Percentiles rank a stretch among this genome's conserved stretches.
Conservation (phyloP, 2,797 vertebrate species). For the Silurus aristotelis region DNA sequence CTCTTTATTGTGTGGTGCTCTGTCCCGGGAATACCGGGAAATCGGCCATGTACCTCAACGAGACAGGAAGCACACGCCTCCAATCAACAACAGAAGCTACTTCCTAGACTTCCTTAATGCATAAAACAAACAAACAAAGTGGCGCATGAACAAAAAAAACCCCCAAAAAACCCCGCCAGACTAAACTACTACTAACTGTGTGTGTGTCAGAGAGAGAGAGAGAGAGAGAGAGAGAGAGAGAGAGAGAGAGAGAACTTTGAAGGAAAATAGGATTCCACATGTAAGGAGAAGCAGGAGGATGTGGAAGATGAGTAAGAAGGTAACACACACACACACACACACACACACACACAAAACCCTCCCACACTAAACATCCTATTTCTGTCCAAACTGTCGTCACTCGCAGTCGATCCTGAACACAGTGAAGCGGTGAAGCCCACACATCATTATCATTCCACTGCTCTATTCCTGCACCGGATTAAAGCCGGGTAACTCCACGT, state of each 20-base stretch:
- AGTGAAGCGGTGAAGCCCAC: not conserved
- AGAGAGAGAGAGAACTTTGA: no score
- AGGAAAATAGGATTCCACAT: not conserved
- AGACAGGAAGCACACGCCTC: not conserved
- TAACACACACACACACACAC: not conserved
- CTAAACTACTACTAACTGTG: no score
- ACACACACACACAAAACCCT: constrained; percentile 7
- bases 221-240: no score
- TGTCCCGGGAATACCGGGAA: not conserved
- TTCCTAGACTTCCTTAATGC: not conserved
- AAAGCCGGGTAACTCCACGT: not conserved
- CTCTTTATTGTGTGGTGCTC: not conserved
- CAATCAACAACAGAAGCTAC: not conserved
- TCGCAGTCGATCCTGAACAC: constrained; percentile 18
- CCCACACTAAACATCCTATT: constrained; percentile 28
- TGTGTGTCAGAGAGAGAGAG: not conserved
- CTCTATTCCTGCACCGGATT: constrained; percentile 5
- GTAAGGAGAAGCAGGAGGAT: not conserved
- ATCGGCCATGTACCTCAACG: not conserved
- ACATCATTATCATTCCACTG: constrained; percentile 8
- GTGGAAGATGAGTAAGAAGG: not conserved
- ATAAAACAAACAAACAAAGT: not conserved
- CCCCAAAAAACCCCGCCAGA: no score
- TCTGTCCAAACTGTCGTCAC: constrained; percentile 39
- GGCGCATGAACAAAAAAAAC: no score